These are phyloP conservation scores for Sapajus apella DNA, from an alignment of 2,113 vertebrate genomes.

Conservation along the genomic window DNA sequence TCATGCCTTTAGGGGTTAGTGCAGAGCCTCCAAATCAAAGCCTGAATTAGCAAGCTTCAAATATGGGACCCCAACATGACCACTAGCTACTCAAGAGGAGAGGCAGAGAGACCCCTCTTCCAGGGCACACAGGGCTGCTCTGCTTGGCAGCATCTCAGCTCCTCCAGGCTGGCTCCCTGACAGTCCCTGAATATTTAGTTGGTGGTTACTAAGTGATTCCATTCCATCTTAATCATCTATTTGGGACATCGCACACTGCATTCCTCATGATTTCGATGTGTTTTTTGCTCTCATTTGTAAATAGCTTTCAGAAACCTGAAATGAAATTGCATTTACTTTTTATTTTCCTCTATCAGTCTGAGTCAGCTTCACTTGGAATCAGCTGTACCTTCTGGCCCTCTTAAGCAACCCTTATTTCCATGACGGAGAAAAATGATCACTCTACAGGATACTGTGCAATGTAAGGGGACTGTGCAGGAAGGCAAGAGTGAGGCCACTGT, in stretches of 20 bases:
- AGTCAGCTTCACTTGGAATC: slow-evolving; percentile 28
- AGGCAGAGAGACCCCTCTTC: neutral
- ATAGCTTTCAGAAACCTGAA: slow-evolving; percentile 40
- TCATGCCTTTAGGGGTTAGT: neutral
- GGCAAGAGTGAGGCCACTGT: neutral
- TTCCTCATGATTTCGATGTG: neutral
- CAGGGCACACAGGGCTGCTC: fast-evolving
- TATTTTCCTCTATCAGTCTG: slow-evolving; percentile 25
- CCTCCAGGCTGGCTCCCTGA: neutral
- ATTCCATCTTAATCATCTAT: neutral
- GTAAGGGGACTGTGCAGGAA: neutral
- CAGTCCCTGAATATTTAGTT: neutral
- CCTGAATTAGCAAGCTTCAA: neutral
- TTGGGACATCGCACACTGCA: neutral
- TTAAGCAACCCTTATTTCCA: slow-evolving; percentile 43
- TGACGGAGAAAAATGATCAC: neutral
- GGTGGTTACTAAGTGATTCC: neutral
- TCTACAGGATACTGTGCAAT: neutral
- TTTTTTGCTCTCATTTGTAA: slow-evolving; percentile 45
- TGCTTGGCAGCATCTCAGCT: neutral
- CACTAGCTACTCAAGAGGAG: no score
- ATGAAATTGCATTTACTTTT: slow-evolving; percentile 33
- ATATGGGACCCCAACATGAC: neutral
- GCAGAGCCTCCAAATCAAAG: neutral
- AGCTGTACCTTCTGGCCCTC: neutral